Conservation (phyloP, 2,888 invertebrate genomes). For the Acronicta leporina region DNA sequence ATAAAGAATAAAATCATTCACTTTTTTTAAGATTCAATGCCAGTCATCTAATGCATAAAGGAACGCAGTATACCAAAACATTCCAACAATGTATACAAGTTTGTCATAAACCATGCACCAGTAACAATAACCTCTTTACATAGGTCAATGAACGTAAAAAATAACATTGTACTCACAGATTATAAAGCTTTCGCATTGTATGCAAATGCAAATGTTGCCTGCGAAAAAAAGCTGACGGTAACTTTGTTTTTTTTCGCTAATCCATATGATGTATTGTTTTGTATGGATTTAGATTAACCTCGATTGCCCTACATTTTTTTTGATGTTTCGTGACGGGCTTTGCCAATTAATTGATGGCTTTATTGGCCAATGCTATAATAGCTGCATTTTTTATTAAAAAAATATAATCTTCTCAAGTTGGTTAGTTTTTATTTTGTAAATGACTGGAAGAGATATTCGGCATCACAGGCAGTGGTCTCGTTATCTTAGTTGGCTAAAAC, state of each 20-base stretch:
- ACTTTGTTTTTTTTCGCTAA: slow-evolving; percentile 39
- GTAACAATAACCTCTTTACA: slow-evolving; percentile 49
- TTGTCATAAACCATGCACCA: slow-evolving; percentile 55
- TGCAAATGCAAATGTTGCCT: slow-evolving; percentile 59
- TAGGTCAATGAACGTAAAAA: slow-evolving; percentile 55
- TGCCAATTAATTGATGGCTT: slow-evolving; percentile 16
- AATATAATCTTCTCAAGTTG: too few relatives aligned
- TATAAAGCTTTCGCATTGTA: slow-evolving; percentile 62
- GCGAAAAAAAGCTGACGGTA: slow-evolving; percentile 45
- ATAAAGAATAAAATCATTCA: too few relatives aligned
- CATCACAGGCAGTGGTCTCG: too few relatives aligned
- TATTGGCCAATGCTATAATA: not conserved
- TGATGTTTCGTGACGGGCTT: slow-evolving; percentile 25
- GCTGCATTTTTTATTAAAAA: not conserved
- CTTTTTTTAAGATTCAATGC: slow-evolving; percentile 31
- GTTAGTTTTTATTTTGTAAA: too few relatives aligned
- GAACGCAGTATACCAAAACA: slow-evolving; percentile 32
- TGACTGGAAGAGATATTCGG: too few relatives aligned
- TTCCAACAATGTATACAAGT: slow-evolving; percentile 20
- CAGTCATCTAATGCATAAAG: slow-evolving; percentile 34
- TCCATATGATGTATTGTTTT: slow-evolving; percentile 54
- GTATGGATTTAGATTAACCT: slow-evolving; percentile 43
- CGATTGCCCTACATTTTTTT: slow-evolving; percentile 48
- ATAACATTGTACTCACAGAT: slow-evolving; percentile 39
- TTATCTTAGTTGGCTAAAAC: too few relatives aligned